A percentile compares a stretch with the other conserved stretches of the same genome.
Evolutionary conservation across 2,888 invertebrate genomes (phyloP).

Genomic region (Vesta saturnalis): DNA sequence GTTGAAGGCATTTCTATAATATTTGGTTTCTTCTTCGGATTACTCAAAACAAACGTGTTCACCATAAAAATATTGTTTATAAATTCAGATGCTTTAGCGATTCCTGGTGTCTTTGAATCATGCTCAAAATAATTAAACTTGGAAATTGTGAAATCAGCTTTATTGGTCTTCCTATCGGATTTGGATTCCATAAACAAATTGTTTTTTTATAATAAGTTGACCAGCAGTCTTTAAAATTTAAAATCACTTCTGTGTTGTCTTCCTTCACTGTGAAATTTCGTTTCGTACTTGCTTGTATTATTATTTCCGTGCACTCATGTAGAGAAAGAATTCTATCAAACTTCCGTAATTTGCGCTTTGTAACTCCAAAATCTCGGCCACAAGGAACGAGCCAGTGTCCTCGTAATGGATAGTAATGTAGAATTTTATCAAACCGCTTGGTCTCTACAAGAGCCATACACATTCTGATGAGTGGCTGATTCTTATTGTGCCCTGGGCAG

Average conservation of each 20-base stretch:
- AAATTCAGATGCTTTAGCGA: not conserved
- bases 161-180: not conserved
- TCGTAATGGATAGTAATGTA: not conserved
- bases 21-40: too few relatives aligned
- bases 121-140: too few relatives aligned
- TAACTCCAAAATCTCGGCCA: not conserved
- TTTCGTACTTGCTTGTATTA: not conserved
- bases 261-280: not conserved
- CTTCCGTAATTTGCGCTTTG: too few relatives aligned
- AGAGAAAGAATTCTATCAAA: not conserved
- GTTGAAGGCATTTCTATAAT: too few relatives aligned
- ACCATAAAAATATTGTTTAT: not conserved
- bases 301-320: not conserved
- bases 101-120: too few relatives aligned
- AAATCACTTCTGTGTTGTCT: not conserved
- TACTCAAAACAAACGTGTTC: too few relatives aligned
- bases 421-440: not conserved
- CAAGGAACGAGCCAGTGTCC: not conserved
- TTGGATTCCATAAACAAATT: not conserved
- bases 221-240: not conserved
- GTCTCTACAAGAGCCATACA: not conserved
- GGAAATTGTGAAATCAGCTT: too few relatives aligned
- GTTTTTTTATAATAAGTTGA: not conserved
- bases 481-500: not conserved
- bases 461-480: not conserved